These are phyloP conservation scores for Pelobates fuscus DNA, from an alignment of 2,113 vertebrate genomes.

Conservation along the genomic window DNA sequence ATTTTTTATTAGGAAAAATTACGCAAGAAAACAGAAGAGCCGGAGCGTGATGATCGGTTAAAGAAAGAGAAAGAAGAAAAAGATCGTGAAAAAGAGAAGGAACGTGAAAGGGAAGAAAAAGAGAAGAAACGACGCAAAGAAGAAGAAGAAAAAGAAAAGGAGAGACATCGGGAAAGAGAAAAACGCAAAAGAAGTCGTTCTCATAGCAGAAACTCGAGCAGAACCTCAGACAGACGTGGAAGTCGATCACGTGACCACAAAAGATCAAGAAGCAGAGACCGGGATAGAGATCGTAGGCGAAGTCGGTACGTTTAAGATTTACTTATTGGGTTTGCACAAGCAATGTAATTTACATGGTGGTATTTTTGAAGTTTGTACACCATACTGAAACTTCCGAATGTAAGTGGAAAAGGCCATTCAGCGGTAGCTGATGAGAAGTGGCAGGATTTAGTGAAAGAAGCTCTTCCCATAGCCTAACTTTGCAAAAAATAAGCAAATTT, in stretches of 20 bases:
- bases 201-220: constrained; percentile 88
- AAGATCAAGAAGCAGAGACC: constrained; percentile 91
- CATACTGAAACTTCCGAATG: no score
- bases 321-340: no score
- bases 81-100: constrained; percentile 53
- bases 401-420: no score
- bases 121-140: constrained; percentile 82
- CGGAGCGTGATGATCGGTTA: constrained; percentile 84
- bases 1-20: constrained; percentile 75
- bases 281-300: constrained; percentile 90
- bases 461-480: no score
- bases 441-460: no score
- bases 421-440: no score
- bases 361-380: no score
- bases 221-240: constrained; percentile 86
- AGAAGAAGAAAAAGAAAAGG: constrained; percentile 79
- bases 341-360: no score
- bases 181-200: constrained; percentile 90
- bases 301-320: constrained; percentile 81
- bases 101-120: constrained; percentile 71
- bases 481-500: no score
- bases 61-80: constrained; percentile 82
- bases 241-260: constrained; percentile 92
- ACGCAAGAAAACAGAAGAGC: constrained; percentile 82
- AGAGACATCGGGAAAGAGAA: constrained; percentile 80